These are phyloP conservation scores for Microhierax caerulescens DNA, from an alignment of 2,797 vertebrate genomes.

Conservation along the genomic window DNA sequence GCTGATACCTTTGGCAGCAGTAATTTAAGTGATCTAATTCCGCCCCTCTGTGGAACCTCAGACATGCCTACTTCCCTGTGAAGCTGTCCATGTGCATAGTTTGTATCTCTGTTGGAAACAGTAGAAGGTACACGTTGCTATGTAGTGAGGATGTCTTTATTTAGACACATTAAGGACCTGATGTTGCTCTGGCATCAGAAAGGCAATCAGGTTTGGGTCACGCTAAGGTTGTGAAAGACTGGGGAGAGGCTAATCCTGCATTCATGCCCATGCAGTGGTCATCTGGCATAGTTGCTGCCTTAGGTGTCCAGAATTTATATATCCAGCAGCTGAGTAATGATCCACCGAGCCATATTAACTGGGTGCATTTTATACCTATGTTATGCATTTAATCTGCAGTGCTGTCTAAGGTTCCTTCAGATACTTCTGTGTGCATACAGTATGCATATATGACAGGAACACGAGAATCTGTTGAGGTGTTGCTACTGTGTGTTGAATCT, in stretches of 20 bases:
- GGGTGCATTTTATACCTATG: not conserved
- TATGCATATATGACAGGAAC: not conserved
- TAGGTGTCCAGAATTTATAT: not conserved
- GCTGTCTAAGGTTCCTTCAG: not conserved
- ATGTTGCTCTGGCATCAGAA: not conserved
- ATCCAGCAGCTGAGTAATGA: not conserved
- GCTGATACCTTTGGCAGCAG: not conserved
- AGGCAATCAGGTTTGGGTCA: not conserved
- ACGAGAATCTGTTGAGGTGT: not conserved
- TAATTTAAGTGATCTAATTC: not conserved
- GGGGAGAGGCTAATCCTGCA: not conserved
- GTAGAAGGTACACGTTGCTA: not conserved
- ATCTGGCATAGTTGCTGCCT: not conserved
- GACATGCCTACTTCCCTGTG: fast-evolving
- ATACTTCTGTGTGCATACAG: not conserved
- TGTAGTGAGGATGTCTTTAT: not conserved
- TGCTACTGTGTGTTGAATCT: not conserved
- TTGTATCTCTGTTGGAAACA: not conserved
- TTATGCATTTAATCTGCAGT: not conserved
- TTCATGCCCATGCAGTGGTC: not conserved
- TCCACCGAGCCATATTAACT: not conserved
- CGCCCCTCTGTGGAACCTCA: fast-evolving
- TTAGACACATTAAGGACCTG: not conserved
- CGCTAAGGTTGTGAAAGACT: not conserved
- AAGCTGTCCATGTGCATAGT: not conserved